These are phyloP conservation scores for Lepus americanus DNA, from an alignment of 2,113 vertebrate species.

Conservation along the genomic window DNA sequence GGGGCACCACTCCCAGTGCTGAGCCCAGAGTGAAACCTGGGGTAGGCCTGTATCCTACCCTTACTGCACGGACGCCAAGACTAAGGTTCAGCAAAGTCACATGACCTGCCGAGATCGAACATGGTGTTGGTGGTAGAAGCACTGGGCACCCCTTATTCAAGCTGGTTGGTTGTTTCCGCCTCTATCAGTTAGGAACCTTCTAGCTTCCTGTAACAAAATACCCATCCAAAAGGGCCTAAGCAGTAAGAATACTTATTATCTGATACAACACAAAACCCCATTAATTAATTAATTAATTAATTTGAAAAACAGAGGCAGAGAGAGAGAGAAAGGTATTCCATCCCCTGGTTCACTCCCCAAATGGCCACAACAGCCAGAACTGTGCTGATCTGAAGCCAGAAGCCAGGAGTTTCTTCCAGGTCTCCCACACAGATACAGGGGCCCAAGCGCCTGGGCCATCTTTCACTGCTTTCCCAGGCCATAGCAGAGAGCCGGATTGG, in stretches of 20 bases:
- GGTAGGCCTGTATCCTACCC: background rate
- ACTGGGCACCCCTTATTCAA: background rate
- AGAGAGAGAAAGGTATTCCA: no score
- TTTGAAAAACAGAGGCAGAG: no score
- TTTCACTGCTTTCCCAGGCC: no score
- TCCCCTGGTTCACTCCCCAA: no score
- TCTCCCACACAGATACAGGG: no score
- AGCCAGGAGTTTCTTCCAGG: no score
- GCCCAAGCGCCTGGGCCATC: no score
- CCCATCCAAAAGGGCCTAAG: background rate
- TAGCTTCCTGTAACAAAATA: conserved; percentile 28
- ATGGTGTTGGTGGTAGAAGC: background rate
- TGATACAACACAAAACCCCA: background rate
- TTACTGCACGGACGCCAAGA: background rate
- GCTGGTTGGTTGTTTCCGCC: background rate
- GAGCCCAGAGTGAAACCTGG: background rate
- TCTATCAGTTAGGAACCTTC: background rate
- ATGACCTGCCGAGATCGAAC: background rate
- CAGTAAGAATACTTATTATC: background rate
- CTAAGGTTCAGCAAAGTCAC: background rate
- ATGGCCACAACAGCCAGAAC: no score
- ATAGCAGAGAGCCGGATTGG: no score
- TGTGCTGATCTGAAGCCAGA: no score
- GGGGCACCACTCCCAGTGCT: background rate
- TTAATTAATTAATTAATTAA: background rate